phyloP scores from a whole-genome alignment of 1,140 invertebrate genomes.

The Ladona fulva region DNA sequence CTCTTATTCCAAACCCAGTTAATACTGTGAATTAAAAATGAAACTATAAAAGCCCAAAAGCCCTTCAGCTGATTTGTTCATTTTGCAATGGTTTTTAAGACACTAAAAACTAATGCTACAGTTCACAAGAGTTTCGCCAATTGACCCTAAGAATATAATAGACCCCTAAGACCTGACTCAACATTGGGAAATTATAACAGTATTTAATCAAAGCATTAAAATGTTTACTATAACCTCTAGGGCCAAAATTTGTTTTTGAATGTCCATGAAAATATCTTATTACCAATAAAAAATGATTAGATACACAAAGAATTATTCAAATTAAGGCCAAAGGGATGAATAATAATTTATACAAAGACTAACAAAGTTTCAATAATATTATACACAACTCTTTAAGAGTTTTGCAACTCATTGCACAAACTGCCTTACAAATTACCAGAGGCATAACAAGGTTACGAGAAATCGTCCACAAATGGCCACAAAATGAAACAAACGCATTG shows the following conservation, averaged over 20 bases:
- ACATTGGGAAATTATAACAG: not conserved
- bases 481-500: not conserved
- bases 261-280: no score
- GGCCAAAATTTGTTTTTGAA: no score
- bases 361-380: not conserved
- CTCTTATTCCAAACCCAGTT: not conserved
- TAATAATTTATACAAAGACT: not conserved
- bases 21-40: not conserved
- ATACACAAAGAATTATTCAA: no score
- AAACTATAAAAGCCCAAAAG: not conserved
- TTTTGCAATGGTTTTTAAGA: not conserved
- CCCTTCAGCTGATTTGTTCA: not conserved
- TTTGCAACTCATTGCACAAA: not conserved
- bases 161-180: not conserved
- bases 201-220: not conserved
- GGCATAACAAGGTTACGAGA: not conserved
- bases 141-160: not conserved
- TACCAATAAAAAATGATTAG: no score
- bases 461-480: not conserved
- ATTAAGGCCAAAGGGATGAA: no score
- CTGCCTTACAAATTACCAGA: not conserved
- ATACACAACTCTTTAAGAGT: not conserved
- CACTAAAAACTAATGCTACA: not conserved
- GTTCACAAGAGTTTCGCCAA: not conserved
- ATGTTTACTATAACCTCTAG: not conserved